Evolutionary conservation across 1,140 invertebrate species (phyloP).

Genomic region (Drosophila varians): DNA sequence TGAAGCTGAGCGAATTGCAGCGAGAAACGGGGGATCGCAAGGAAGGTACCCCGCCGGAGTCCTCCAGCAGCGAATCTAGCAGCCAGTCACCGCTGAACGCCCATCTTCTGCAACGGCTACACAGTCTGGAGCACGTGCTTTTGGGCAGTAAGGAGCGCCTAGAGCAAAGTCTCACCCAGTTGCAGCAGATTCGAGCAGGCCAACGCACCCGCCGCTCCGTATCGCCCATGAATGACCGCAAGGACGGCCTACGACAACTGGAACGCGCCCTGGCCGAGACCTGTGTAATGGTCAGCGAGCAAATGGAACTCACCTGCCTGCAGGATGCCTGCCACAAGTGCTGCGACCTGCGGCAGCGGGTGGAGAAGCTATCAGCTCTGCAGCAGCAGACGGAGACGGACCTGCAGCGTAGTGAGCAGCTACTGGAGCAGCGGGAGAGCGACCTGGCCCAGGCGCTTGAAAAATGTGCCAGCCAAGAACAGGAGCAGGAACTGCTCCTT

Average conservation of each 20-base stretch:
- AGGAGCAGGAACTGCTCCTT: conserved; percentile 67
- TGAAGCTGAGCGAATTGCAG: conserved; percentile 91
- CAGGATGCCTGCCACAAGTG: conserved; percentile 84
- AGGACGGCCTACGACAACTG: conserved; percentile 85
- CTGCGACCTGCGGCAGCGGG: conserved; percentile 74
- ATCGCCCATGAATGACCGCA: conserved; percentile 86
- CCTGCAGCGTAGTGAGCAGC: conserved; percentile 64
- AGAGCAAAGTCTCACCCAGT: conserved; percentile 83
- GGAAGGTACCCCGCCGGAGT: conserved; percentile 51
- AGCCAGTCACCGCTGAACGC: conserved; percentile 59
- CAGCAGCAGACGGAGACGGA: conserved; percentile 69
- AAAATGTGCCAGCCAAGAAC: conserved; percentile 69
- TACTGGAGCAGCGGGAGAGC: conserved; percentile 68
- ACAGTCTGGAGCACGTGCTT: conserved; percentile 86
- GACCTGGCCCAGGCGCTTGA: conserved; percentile 71
- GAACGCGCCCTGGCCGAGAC: conserved; percentile 86
- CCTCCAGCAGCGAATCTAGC: conserved; percentile 48
- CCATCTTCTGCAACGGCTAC: conserved; percentile 85
- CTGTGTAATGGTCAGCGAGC: conserved; percentile 82
- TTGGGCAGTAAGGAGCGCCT: conserved; percentile 84
- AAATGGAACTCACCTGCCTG: conserved; percentile 78
- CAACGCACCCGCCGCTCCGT: conserved; percentile 85
- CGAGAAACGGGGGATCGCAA: conserved; percentile 89
- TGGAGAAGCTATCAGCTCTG: conserved; percentile 59
- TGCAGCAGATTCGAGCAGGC: conserved; percentile 85